phyloP scores from a whole-genome alignment of 2,888 invertebrate genomes.

The Tetranychus truncatus region DNA sequence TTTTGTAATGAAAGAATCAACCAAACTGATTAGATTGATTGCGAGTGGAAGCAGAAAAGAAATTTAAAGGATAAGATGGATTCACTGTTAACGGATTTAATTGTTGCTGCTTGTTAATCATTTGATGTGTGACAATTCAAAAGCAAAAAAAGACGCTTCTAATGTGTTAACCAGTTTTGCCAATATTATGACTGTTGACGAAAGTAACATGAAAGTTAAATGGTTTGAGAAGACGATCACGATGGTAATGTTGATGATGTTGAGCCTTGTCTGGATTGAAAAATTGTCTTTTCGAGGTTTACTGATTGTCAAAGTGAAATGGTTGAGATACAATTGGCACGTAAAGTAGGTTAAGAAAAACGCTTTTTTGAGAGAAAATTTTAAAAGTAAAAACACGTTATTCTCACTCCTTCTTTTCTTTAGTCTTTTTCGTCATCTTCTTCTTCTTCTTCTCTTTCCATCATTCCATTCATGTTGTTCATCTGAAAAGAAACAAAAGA shows the following conservation, averaged over 20 bases:
- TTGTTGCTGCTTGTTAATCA: neutral
- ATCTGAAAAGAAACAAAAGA: neutral
- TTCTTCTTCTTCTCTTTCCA: too few relatives aligned
- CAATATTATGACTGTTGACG: neutral
- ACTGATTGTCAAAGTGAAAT: neutral
- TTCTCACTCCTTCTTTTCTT: neutral
- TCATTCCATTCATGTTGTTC: neutral
- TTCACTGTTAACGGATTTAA: neutral
- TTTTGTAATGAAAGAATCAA: neutral
- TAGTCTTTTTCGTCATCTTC: too few relatives aligned
- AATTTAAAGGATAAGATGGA: neutral
- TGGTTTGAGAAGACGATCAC: neutral
- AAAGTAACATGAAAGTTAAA: slow-evolving; percentile 1
- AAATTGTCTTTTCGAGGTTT: neutral
- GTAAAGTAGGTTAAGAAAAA: neutral
- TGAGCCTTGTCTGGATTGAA: neutral
- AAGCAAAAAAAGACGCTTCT: neutral
- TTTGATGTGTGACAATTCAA: neutral
- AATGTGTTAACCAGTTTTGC: neutral
- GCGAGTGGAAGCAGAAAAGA: neutral
- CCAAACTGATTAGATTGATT: neutral
- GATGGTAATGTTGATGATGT: neutral
- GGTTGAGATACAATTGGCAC: slow-evolving; percentile 1
- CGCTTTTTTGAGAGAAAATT: neutral
- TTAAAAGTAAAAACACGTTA: slow-evolving; percentile 1